Percentiles rank a stretch among this genome's conserved stretches.
These are phyloP conservation scores for Epinephelus lanceolatus DNA, from an alignment of 2,113 vertebrate genomes.

Conservation along the genomic window DNA sequence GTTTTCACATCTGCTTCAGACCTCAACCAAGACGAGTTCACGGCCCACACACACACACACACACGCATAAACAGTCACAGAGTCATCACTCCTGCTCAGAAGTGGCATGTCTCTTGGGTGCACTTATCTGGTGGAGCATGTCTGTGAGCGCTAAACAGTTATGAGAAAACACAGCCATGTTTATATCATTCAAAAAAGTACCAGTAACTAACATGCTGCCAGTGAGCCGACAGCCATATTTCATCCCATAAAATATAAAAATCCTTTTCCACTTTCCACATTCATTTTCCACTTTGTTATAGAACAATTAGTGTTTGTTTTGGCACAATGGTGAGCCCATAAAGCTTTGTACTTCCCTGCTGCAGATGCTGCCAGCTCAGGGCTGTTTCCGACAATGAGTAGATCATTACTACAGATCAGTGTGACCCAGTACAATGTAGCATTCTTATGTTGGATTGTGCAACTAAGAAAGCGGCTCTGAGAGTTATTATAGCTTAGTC, in stretches of 20 bases:
- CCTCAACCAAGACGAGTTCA: constrained; percentile 8
- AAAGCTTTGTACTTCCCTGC: constrained; percentile 36
- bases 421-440: constrained; percentile 65
- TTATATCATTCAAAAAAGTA: constrained; percentile 2
- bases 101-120: constrained; percentile 45
- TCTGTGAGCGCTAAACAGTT: constrained; percentile 37
- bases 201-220: neutral
- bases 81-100: constrained; percentile 25
- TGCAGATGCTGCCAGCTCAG: constrained; percentile 61
- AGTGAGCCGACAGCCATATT: constrained; percentile 13
- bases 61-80: constrained; percentile 1
- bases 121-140: constrained; percentile 47
- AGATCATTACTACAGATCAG: constrained; percentile 70
- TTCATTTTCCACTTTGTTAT: constrained; percentile 20
- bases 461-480: constrained; percentile 71
- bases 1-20: constrained; percentile 61
- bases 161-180: constrained; percentile 41
- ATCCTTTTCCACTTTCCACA: constrained; percentile 15
- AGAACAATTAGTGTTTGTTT: constrained; percentile 46
- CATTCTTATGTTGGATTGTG: constrained; percentile 71
- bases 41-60: constrained; percentile 4
- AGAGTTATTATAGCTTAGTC: constrained; percentile 74
- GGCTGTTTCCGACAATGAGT: constrained; percentile 49
- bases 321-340: constrained; percentile 27
- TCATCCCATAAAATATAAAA: constrained; percentile 5